These are phyloP conservation scores for Amphilophus citrinellus DNA, from an alignment of 2,113 vertebrate species.

Conservation along the genomic window DNA sequence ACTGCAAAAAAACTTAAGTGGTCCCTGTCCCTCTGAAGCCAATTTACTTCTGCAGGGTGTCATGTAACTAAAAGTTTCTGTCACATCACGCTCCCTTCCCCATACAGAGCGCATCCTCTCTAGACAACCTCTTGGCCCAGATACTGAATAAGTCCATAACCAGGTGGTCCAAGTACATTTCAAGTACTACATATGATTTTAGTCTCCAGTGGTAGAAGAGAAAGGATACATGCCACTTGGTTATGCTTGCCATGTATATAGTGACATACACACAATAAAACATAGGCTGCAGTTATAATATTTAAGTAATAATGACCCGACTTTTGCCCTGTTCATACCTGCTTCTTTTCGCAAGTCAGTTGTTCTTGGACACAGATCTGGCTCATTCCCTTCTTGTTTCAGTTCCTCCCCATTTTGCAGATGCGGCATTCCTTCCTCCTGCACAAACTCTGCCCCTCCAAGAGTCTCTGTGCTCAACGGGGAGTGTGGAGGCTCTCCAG, in stretches of 20 bases:
- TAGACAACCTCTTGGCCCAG: constrained; percentile 66
- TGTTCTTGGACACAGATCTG: constrained; percentile 25
- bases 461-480: constrained; percentile 66
- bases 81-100: constrained; percentile 56
- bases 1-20: constrained; percentile 41
- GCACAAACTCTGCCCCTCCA: constrained; percentile 41
- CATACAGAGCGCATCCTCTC: constrained; percentile 62
- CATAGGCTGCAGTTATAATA: background rate
- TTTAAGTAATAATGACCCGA: background rate
- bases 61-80: constrained; percentile 46
- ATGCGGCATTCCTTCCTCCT: constrained; percentile 18
- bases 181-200: constrained; percentile 39
- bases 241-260: background rate
- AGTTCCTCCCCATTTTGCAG: constrained; percentile 11
- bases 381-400: constrained; percentile 51
- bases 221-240: background rate
- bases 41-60: constrained; percentile 56
- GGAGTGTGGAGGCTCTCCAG: constrained; percentile 46
- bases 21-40: constrained; percentile 51
- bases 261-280: background rate
- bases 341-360: constrained; percentile 54
- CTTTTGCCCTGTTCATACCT: constrained; percentile 58
- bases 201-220: background rate
- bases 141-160: constrained; percentile 64
- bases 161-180: constrained; percentile 69